These are phyloP conservation scores for Drosophila triauraria DNA, from an alignment of 1,140 invertebrate genomes.

Conservation along the genomic window DNA sequence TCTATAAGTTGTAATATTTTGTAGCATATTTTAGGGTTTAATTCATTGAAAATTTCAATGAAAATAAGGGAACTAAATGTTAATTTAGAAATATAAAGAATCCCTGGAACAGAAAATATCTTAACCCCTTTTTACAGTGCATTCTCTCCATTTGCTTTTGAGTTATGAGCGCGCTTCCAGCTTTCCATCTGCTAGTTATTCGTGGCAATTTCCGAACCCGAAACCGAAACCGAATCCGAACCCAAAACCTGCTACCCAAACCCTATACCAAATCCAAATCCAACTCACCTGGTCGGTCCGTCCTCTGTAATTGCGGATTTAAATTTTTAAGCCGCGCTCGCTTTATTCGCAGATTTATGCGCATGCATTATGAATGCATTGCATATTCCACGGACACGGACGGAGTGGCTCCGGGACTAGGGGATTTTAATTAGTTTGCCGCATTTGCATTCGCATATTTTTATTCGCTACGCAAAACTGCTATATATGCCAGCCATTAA, in stretches of 20 bases:
- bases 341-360: constrained; percentile 71
- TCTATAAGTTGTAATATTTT: too few species aligned
- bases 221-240: too few species aligned
- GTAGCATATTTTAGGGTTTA: too few species aligned
- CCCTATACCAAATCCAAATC: neutral
- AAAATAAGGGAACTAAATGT: too few species aligned
- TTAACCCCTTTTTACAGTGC: neutral
- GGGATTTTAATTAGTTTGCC: constrained; percentile 65
- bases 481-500: neutral
- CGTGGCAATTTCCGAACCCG: too few species aligned
- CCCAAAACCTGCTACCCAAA: neutral
- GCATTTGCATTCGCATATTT: constrained; percentile 53
- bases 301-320: constrained; percentile 67
- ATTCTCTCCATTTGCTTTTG: neutral
- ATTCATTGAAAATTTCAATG: too few species aligned
- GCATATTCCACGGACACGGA: constrained; percentile 23
- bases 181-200: neutral
- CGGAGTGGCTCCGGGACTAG: constrained; percentile 8
- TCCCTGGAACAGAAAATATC: too few species aligned
- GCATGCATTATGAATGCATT: constrained; percentile 71
- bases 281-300: constrained; percentile 14
- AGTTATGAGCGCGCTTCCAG: neutral
- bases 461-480: neutral
- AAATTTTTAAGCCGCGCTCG: constrained; percentile 70
- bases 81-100: too few species aligned